A percentile compares a stretch with the other conserved stretches of the same genome.
These are phyloP conservation scores for Pelmatolapia mariae DNA, from an alignment of 2,113 vertebrate genomes.

Conservation along the genomic window DNA sequence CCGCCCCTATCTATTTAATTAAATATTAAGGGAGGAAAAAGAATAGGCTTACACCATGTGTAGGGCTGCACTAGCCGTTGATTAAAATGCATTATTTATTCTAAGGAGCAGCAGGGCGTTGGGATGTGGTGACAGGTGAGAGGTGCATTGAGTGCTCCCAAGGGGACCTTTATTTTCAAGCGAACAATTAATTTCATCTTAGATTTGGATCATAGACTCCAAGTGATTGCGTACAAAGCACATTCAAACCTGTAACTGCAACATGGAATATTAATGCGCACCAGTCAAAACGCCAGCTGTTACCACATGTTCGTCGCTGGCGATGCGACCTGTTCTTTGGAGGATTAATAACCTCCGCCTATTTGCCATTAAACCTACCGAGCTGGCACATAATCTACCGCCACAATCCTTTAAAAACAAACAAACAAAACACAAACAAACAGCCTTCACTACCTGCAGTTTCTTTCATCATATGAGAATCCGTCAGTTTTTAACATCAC, in stretches of 20 bases:
- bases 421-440: not conserved
- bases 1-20: slow-evolving; percentile 31
- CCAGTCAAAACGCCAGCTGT: not conserved
- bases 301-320: not conserved
- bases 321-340: not conserved
- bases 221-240: not conserved
- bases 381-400: not conserved
- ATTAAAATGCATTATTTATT: slow-evolving; percentile 64
- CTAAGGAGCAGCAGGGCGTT: slow-evolving; percentile 19
- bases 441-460: not conserved
- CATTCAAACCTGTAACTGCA: not conserved
- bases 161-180: not conserved
- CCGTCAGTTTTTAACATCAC: not conserved
- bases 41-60: slow-evolving; percentile 55
- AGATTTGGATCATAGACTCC: not conserved
- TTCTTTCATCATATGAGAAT: not conserved
- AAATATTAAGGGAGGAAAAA: slow-evolving; percentile 65
- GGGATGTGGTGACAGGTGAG: slow-evolving; percentile 7
- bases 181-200: not conserved
- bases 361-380: not conserved
- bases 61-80: slow-evolving; percentile 14
- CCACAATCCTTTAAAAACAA: not conserved
- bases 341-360: not conserved
- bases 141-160: not conserved
- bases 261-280: slow-evolving; percentile 8